Evolutionary conservation across 2,888 invertebrate species (phyloP).

Genomic region (Eristalis arbustorum): DNA sequence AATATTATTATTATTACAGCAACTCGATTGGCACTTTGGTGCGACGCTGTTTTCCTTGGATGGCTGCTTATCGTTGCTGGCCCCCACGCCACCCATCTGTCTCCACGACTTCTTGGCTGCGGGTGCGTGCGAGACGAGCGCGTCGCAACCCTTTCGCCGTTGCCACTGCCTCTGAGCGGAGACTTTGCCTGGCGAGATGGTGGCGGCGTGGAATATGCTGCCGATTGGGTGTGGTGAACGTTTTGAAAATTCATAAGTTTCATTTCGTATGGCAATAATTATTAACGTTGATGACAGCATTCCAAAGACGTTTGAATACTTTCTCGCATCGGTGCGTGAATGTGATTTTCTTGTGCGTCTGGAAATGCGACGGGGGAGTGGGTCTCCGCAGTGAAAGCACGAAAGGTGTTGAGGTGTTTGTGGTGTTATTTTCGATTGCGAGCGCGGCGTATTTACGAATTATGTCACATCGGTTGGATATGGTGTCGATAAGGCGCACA

Average conservation of each 20-base stretch:
- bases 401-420: background rate
- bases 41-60: constrained; percentile 8
- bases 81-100: background rate
- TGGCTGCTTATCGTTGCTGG: background rate
- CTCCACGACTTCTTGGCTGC: background rate
- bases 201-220: background rate
- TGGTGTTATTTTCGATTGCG: background rate
- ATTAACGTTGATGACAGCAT: constrained; percentile 67
- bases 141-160: constrained; percentile 1
- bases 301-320: constrained; percentile 52
- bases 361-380: background rate
- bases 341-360: constrained; percentile 8
- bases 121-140: background rate
- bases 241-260: constrained; percentile 55
- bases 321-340: constrained; percentile 55
- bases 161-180: background rate
- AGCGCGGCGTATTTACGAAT: background rate
- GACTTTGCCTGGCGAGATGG: background rate
- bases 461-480: constrained; percentile 4
- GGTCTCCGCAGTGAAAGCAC: background rate
- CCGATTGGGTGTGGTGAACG: background rate
- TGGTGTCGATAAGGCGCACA: background rate
- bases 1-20: constrained; percentile 49
- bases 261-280: constrained; percentile 61
- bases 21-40: constrained; percentile 25